Evolutionary conservation across 2,888 invertebrate species (phyloP).

Genomic region (Nomada lathburiana): DNA sequence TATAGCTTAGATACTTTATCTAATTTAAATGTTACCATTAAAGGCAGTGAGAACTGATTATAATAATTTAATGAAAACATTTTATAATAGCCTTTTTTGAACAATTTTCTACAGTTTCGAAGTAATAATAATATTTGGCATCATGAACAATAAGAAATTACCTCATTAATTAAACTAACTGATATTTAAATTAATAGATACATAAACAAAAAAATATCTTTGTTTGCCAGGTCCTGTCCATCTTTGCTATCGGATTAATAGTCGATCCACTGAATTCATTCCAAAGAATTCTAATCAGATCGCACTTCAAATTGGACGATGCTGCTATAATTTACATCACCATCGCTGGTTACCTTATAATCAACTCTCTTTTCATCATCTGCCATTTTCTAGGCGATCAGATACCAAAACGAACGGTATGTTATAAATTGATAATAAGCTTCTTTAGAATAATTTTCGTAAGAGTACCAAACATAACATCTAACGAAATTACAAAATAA

Average conservation of each 20-base stretch:
- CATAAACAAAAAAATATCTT: background rate
- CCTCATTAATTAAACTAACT: background rate
- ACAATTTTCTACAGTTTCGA: too few species aligned
- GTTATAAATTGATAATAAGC: background rate
- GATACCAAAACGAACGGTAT: conserved; percentile 87
- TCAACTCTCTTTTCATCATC: conserved; percentile 87
- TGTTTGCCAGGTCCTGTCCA: conserved; percentile 86
- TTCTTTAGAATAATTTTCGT: too few species aligned
- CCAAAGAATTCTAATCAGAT: conserved; percentile 79
- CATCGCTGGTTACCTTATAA: conserved; percentile 88
- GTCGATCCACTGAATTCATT: conserved; percentile 87
- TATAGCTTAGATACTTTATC: too few species aligned
- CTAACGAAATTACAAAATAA: too few species aligned
- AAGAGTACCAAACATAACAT: too few species aligned
- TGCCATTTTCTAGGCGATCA: conserved; percentile 87
- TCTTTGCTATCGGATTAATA: conserved; percentile 88
- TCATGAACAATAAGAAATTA: too few species aligned
- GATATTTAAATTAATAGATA: background rate
- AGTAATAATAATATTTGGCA: too few species aligned
- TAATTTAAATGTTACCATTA: too few species aligned
- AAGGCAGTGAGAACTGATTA: too few species aligned
- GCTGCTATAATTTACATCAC: conserved; percentile 89
- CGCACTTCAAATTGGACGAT: conserved; percentile 86
- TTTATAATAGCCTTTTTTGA: too few species aligned
- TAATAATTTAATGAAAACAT: too few species aligned